Evolutionary conservation across 2,797 vertebrate genomes (phyloP).

Genomic region (Capromys pilorides): DNA sequence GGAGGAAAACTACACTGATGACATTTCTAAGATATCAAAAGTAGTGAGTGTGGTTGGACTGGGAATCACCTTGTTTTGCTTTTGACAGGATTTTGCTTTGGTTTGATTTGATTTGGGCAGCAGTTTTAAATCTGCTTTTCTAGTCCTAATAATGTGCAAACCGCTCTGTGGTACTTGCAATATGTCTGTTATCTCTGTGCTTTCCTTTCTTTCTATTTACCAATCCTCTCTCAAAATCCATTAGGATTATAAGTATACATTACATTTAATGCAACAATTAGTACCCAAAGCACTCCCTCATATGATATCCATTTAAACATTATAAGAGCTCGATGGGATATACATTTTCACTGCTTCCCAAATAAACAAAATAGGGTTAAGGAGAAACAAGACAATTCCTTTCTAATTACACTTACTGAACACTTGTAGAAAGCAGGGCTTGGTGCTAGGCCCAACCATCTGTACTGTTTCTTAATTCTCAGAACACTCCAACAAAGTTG

Average conservation of each 20-base stretch:
- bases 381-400: background rate
- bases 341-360: conserved; percentile 5
- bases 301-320: background rate
- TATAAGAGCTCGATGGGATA: background rate
- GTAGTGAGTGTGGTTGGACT: accelerated
- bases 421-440: background rate
- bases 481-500: background rate
- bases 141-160: conserved; percentile 1
- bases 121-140: conserved; percentile 50
- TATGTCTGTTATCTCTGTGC: background rate
- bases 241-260: conserved; percentile 33
- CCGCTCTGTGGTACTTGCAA: background rate
- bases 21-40: background rate
- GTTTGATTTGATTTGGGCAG: background rate
- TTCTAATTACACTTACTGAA: background rate
- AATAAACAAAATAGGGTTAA: conserved; percentile 28
- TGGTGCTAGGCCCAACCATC: background rate
- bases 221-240: conserved; percentile 34
- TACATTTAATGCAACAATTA: conserved; percentile 37
- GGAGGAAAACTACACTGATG: background rate
- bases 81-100: background rate
- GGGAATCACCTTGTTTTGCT: background rate
- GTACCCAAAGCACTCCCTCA: background rate
- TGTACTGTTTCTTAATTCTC: background rate
- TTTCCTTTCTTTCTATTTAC: background rate